phyloP scores from a whole-genome alignment of 2,113 vertebrate genomes.

The Opisthocomus hoazin region DNA sequence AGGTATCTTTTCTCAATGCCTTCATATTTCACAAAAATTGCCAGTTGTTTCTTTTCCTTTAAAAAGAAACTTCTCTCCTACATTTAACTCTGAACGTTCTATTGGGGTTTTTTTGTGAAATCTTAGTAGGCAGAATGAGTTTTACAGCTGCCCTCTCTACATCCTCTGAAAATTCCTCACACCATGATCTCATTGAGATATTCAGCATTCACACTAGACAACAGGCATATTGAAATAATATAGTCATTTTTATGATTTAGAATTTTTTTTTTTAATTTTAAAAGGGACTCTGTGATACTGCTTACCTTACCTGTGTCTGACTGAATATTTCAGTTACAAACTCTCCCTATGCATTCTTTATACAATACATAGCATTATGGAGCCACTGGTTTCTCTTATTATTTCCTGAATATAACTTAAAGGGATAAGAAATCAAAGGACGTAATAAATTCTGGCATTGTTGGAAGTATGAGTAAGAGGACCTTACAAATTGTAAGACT shows the following conservation, averaged over 20 bases:
- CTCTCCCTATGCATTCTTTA: background rate
- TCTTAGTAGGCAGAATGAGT: background rate
- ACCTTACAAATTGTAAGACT: background rate
- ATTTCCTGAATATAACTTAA: background rate
- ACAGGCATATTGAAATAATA: background rate
- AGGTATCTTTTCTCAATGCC: background rate
- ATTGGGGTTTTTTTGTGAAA: background rate
- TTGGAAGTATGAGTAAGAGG: background rate
- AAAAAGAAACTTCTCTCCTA: background rate
- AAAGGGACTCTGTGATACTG: background rate
- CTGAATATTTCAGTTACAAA: background rate
- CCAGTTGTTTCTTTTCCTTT: background rate
- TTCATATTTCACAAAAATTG: background rate
- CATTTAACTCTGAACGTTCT: background rate
- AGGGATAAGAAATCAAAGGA: background rate
- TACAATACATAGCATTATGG: background rate
- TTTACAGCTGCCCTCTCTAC: background rate
- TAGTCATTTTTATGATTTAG: background rate
- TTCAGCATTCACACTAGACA: background rate
- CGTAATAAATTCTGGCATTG: background rate
- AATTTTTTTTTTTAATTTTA: background rate
- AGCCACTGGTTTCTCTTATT: background rate
- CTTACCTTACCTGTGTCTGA: background rate
- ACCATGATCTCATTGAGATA: background rate
- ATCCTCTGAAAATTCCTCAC: background rate